These are phyloP conservation scores for Morinoia aosen DNA, from an alignment of 2,888 invertebrate species.

Conservation along the genomic window DNA sequence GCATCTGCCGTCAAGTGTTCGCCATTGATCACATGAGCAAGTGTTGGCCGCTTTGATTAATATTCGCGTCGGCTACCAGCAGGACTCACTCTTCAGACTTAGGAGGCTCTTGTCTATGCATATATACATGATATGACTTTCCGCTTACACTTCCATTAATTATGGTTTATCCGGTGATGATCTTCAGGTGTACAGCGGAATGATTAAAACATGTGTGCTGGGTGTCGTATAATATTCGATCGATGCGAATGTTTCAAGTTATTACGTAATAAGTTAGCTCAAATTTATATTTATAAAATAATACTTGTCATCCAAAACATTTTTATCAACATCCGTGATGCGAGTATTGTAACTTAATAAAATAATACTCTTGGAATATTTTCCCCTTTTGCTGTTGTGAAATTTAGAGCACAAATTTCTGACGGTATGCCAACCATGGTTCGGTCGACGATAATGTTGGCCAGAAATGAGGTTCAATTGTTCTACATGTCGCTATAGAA, in stretches of 20 bases:
- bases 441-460: background rate
- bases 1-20: background rate
- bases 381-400: too few relatives aligned
- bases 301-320: background rate
- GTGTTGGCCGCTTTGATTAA: slow-evolving; percentile 23
- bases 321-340: background rate
- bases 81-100: background rate
- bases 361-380: background rate
- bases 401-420: background rate
- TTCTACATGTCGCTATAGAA: slow-evolving; percentile 9
- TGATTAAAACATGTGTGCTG: background rate
- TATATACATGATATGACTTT: background rate
- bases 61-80: background rate
- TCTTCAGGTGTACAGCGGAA: background rate
- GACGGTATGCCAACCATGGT: background rate
- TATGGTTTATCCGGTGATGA: background rate
- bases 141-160: slow-evolving; percentile 3
- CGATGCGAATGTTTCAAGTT: background rate
- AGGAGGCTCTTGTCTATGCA: background rate
- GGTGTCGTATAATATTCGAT: background rate
- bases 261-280: background rate
- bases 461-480: slow-evolving; percentile 3
- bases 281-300: background rate
- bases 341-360: background rate
- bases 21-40: slow-evolving; percentile 29